phyloP scores from a whole-genome alignment of 2,797 vertebrate species.

The Sternarchorhynchus goeldii region DNA sequence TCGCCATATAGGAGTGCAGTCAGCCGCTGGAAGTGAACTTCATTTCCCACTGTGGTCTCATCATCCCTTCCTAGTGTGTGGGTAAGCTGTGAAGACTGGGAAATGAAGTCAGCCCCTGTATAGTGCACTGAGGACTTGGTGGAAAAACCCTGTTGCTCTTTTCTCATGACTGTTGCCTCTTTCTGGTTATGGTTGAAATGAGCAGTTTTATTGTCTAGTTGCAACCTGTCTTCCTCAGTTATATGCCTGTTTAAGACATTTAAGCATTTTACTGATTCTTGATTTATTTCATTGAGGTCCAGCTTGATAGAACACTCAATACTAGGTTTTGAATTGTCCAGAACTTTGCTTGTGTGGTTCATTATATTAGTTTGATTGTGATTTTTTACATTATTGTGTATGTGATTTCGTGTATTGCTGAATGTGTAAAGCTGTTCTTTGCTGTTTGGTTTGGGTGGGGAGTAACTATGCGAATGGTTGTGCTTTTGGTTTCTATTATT shows the following conservation, averaged over 20 bases:
- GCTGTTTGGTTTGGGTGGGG: neutral
- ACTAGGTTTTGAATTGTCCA: neutral
- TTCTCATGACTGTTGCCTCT: neutral
- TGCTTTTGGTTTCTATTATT: neutral
- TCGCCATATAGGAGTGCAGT: constrained; percentile 65
- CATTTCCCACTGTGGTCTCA: constrained; percentile 60
- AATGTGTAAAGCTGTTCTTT: constrained; percentile 38
- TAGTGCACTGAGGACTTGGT: constrained; percentile 36
- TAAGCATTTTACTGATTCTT: neutral
- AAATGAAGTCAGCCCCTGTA: constrained; percentile 78
- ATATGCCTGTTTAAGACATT: neutral
- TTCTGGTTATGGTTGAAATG: constrained; percentile 11
- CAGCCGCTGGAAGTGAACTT: constrained; percentile 62
- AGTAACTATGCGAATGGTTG: neutral
- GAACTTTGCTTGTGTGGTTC: neutral
- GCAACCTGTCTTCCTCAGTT: neutral
- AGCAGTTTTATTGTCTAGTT: neutral
- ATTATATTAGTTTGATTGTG: neutral
- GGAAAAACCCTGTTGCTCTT: neutral
- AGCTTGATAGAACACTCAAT: neutral
- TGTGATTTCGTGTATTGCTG: constrained; percentile 26
- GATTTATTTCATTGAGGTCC: neutral
- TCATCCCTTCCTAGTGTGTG: constrained; percentile 78
- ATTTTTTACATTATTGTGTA: constrained; percentile 16
- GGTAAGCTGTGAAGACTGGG: constrained; percentile 85